Evolutionary conservation across 2,888 invertebrate genomes (phyloP), one percentile per base, ranked within the genome.

Genomic region (Apocheima hispidaria): DNA sequence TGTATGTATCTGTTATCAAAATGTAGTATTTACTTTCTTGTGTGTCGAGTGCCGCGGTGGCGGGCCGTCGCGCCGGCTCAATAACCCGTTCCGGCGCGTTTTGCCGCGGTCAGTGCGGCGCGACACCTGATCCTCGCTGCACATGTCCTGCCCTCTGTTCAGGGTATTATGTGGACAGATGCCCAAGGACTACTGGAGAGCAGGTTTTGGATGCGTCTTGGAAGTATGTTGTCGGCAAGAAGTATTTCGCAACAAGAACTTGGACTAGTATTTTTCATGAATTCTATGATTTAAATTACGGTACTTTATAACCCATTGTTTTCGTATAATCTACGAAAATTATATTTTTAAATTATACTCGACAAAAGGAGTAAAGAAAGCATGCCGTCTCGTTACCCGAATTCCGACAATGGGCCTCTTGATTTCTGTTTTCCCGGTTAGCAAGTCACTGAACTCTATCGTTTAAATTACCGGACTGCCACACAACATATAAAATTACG

Each of bases 121-220:
- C 82, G 91, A 91, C 91, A 92, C 90, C 91, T 91, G 92, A 92
- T 89, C 88, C 83, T 71, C 70, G 71, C 73, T 81, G 79, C 88
- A 87, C 84, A 88, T 87, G 88, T 79, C 83, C 75, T 73, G 68
- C 76, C 70, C 74, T 70, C 71, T 71, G 71, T 67, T 69, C 71
- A 66, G 70, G 21, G 36, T 55, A 60, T 60, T 80, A 74, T 78
- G 77, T 73, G 71, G 83, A 81, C 86, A 85, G 82, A 86, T 87
- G 84, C 82, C 81, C 80, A 79, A 82, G 78, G 81, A 74, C 81
- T 77, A 59, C 70, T 62, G 44, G 53, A 59, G 66, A 75, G 74
- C 79, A 73, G 72, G 77, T 76, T 81, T 73, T 49, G 62, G 59
- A 66, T 21, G n/a, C 55, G 64, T 54, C 56, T 59, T 54, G 50